A percentile compares a stretch with the other conserved stretches of the same genome.
Evolutionary conservation across 2,888 invertebrate genomes (phyloP).

Genomic region (Chrysolina americana): DNA sequence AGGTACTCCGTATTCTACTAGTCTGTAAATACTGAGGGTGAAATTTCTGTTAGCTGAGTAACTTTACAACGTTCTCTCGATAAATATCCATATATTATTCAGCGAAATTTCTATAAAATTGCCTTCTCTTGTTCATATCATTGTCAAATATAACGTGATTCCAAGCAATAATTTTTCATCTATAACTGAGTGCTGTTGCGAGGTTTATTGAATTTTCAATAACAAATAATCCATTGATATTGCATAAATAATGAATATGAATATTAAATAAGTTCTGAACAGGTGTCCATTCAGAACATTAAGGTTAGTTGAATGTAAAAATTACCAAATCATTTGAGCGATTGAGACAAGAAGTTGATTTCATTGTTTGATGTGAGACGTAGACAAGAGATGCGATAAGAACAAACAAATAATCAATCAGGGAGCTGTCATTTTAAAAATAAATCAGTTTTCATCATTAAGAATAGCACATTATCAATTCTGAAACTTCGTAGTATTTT

Average conservation of each 20-base stretch:
- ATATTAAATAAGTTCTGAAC: not conserved
- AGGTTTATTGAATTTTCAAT: not conserved
- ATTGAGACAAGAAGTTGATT: not conserved
- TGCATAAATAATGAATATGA: not conserved
- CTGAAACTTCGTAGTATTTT: no score
- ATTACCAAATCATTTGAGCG: not conserved
- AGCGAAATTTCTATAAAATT: no score
- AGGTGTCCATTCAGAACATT: not conserved
- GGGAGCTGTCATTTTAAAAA: not conserved
- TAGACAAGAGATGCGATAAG: not conserved
- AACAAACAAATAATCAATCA: constrained; percentile 7
- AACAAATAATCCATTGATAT: not conserved
- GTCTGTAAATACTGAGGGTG: no score
- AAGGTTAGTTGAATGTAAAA: not conserved
- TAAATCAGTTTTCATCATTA: not conserved
- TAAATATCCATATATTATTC: no score
- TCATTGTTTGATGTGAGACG: not conserved
- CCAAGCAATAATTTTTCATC: no score
- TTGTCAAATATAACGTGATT: no score
- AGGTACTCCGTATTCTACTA: no score
- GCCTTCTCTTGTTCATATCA: no score
- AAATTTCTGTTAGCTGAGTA: no score
- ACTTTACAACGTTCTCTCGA: no score
- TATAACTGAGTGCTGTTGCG: no score
- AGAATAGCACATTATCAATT: no score